Conservation (phyloP, 92 coral and sea anemone genomes). For the Umimayanthus chanpuru region DNA sequence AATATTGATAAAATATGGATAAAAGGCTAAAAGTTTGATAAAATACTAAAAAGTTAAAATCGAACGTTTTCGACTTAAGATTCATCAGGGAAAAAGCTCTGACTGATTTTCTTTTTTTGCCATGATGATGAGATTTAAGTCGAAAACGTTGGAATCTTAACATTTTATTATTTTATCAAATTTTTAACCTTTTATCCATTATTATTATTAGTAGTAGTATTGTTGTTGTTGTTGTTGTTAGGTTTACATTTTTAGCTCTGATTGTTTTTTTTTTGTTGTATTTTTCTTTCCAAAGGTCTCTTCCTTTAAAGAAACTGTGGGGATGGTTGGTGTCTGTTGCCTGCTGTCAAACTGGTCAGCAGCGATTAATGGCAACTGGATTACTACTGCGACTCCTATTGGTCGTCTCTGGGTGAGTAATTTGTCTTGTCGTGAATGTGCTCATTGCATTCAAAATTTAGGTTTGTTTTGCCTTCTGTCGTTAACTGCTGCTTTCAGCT, state of each 20-base stretch:
- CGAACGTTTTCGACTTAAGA: too few species aligned
- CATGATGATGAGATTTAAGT: too few species aligned
- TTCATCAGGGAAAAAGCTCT: too few species aligned
- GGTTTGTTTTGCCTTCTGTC: background rate
- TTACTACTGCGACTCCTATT: conserved; percentile 81
- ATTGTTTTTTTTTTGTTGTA: background rate
- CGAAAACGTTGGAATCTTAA: too few species aligned
- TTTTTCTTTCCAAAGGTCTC: conserved; percentile 57
- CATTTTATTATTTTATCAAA: too few species aligned
- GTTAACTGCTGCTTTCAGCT: background rate
- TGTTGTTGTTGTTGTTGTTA: too few species aligned
- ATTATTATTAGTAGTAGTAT: too few species aligned
- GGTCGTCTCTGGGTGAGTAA: conserved; percentile 95
- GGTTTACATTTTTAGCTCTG: background rate
- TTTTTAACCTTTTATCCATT: too few species aligned
- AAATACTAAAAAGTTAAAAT: too few species aligned
- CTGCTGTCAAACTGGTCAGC: conserved; percentile 99
- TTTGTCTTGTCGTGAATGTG: background rate
- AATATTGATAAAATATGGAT: too few species aligned
- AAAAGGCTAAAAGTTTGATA: too few species aligned
- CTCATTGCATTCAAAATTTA: background rate
- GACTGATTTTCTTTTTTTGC: too few species aligned
- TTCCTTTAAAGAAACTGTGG: conserved; percentile 90
- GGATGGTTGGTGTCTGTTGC: conserved; percentile 96
- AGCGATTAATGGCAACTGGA: conserved; percentile 98